Base-by-base conservation (phyloP, 2,888 invertebrate species). In the Frankliniella fusca region DNA sequence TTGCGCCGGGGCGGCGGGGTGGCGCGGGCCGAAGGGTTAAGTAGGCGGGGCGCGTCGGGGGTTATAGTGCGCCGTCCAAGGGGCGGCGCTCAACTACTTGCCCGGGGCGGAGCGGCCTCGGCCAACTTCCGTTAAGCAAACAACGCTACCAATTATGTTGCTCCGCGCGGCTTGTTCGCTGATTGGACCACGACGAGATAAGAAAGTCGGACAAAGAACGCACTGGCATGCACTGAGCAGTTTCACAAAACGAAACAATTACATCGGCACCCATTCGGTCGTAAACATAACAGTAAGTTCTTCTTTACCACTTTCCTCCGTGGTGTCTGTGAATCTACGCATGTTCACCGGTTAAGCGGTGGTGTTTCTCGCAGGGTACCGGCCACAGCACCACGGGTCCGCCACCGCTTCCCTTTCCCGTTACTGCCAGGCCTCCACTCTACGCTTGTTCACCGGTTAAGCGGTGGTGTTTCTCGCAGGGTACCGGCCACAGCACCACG, bases 111-210 rank as follows among this genome's bases (percentile, higher is more conserved):
- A 15, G 61, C 18, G 12, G 61, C 61, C 2, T 23, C 23, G 27
- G 70, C 70, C 70, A 70, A 70, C 23, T 70, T 70, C 70, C 70
- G 70, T 5, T 70, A 23, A n/a, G 27, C 70, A 70, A 70, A 70
- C 70, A 70, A 23, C 70, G 70, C 70, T 23, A 5, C 70, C 70
- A 70, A 70, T 70, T 70, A 70, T 23, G 23, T 23, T 3, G 70
- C 23, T n/a, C 61, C 20, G 18, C 20, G 18, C 70, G 70, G 70
- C 23, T 70, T 70, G 70, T 70, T 70, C 70, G 23, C 23, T 23
- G 70, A 70, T 70, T 70, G 38, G 38, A 38, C 38, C 2, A 38
- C 38, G 38, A 38, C 38, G 5, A 38, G 38, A 38, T 38, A 38
- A 38, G 38, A 38, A 38, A 38, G 38, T 5, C 5, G 38, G 38